phyloP scores from a whole-genome alignment of 2,797 vertebrate species.

The Champsocephalus gunnari region DNA sequence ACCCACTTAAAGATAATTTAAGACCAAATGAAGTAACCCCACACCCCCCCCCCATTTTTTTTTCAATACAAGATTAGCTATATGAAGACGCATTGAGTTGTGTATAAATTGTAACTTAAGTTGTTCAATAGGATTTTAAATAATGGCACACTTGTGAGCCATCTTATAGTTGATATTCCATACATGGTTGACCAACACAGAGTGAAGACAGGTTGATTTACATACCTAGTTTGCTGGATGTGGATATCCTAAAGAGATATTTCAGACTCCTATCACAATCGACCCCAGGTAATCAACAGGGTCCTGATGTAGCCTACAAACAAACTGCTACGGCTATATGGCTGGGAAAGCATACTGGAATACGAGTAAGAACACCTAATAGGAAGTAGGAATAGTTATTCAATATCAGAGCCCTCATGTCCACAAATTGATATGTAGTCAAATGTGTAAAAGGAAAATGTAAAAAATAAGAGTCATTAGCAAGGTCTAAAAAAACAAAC shows the following conservation, averaged over 20 bases:
- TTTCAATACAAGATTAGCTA: slow-evolving; percentile 70
- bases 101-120: slow-evolving; percentile 37
- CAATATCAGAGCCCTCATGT: slow-evolving; percentile 82
- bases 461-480: too few species aligned
- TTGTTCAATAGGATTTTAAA: slow-evolving; percentile 53
- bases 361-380: slow-evolving; percentile 88
- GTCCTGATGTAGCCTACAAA: slow-evolving; percentile 87
- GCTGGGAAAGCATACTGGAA: slow-evolving; percentile 86
- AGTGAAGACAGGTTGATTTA: slow-evolving; percentile 90
- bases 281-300: slow-evolving; percentile 90
- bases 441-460: slow-evolving; percentile 45
- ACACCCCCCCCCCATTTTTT: slow-evolving; percentile 19
- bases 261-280: slow-evolving; percentile 89
- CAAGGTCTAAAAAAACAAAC: slow-evolving; percentile 29
- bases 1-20: slow-evolving; percentile 58
- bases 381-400: slow-evolving; percentile 87
- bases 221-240: slow-evolving; percentile 90
- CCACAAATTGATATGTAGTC: slow-evolving; percentile 69
- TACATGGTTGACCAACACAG: slow-evolving; percentile 86
- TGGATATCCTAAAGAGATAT: slow-evolving; percentile 90
- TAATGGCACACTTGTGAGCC: slow-evolving; percentile 72
- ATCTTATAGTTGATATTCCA: slow-evolving; percentile 67
- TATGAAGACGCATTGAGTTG: slow-evolving; percentile 54
- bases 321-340: slow-evolving; percentile 89
- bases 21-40: slow-evolving; percentile 56